These are phyloP conservation scores for Spilosoma lubricipeda DNA, from an alignment of 2,888 invertebrate species.

Conservation along the genomic window DNA sequence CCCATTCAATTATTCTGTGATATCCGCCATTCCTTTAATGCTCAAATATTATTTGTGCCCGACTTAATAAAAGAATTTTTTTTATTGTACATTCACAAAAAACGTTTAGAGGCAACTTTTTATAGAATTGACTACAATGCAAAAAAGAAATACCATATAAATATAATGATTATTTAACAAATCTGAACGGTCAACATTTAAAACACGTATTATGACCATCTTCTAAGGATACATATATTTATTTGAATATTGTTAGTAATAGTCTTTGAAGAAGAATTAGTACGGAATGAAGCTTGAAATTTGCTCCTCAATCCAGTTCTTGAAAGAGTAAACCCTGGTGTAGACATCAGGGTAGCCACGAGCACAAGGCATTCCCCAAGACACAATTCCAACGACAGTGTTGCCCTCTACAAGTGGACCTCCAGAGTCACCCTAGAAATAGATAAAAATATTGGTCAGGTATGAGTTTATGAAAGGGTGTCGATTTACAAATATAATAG, in stretches of 20 bases:
- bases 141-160: not conserved
- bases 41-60: not conserved
- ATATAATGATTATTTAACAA: not conserved
- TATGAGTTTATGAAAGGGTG: not conserved
- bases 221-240: no score
- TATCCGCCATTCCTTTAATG: not conserved
- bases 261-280: not conserved
- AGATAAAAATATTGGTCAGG: not conserved
- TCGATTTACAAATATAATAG: no score
- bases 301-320: slow-evolving; percentile 74
- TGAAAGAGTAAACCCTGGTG: slow-evolving; percentile 78
- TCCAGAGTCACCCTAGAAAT: slow-evolving; percentile 83
- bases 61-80: not conserved
- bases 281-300: slow-evolving; percentile 31
- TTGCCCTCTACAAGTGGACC: slow-evolving; percentile 78
- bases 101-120: not conserved
- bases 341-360: slow-evolving; percentile 85
- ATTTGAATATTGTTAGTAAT: no score
- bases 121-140: not conserved
- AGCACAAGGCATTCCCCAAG: slow-evolving; percentile 85
- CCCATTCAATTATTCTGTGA: not conserved
- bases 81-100: not conserved
- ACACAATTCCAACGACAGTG: slow-evolving; percentile 80
- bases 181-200: not conserved
- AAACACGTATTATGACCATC: no score